phyloP scores from a whole-genome alignment of 2,797 vertebrate species.

The Enteromius treurensis region DNA sequence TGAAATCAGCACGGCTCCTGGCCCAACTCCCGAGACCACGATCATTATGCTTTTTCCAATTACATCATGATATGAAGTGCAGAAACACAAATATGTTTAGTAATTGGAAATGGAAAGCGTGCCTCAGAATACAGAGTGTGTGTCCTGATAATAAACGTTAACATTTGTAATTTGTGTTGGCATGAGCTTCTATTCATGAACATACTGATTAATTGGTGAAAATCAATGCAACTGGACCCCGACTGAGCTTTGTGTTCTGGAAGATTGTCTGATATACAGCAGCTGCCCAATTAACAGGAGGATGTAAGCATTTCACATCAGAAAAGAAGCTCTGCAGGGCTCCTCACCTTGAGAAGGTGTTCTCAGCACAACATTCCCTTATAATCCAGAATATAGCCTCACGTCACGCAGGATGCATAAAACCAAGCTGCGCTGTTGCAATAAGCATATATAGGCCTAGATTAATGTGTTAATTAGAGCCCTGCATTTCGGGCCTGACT shows the following conservation, averaged over 20 bases:
- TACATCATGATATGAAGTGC: constrained; percentile 24
- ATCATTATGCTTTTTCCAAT: constrained; percentile 53
- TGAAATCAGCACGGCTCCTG: constrained; percentile 50
- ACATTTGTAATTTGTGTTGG: constrained; percentile 49
- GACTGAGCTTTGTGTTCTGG: constrained; percentile 46
- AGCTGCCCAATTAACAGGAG: constrained; percentile 37
- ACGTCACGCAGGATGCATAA: background rate
- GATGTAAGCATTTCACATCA: constrained; percentile 26
- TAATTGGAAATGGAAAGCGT: constrained; percentile 56
- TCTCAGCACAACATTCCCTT: background rate
- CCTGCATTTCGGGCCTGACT: too few species aligned
- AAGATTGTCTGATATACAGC: constrained; percentile 57
- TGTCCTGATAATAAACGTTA: constrained; percentile 39
- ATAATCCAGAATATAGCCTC: background rate
- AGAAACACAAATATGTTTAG: constrained; percentile 44
- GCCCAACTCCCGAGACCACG: constrained; percentile 43
- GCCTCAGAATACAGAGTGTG: constrained; percentile 25
- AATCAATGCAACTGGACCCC: constrained; percentile 47
- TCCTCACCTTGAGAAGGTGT: constrained; percentile 40
- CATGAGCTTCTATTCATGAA: constrained; percentile 39
- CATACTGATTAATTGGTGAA: constrained; percentile 59
- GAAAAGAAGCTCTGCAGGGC: constrained; percentile 13
- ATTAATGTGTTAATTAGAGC: background rate
- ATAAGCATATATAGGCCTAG: background rate
- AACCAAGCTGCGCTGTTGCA: background rate